Conservation (phyloP, 2,888 invertebrate species). For the Malacosoma neustria region DNA sequence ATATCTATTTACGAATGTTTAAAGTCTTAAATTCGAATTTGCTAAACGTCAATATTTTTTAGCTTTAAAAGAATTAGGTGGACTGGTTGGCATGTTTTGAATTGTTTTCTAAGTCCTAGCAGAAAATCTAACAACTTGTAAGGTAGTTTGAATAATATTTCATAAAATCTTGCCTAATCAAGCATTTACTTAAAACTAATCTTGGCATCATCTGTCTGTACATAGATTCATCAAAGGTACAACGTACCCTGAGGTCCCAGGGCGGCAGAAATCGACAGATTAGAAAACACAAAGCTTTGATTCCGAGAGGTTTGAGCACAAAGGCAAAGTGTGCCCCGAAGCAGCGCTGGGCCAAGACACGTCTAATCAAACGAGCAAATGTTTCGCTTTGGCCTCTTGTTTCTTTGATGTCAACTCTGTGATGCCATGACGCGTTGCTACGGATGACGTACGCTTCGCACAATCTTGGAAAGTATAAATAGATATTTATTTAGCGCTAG, state of each 20-base stretch:
- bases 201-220: no score
- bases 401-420: conserved; percentile 54
- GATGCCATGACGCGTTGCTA: conserved; percentile 54
- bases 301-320: conserved; percentile 31
- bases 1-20: no score
- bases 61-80: no score
- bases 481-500: no score
- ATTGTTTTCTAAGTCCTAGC: no score
- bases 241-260: conserved; percentile 22
- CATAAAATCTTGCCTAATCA: no score
- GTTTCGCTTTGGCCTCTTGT: conserved; percentile 63
- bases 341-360: conserved; percentile 46
- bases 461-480: conserved; percentile 1
- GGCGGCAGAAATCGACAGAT: conserved; percentile 50
- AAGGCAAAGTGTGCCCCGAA: conserved; percentile 60
- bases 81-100: no score
- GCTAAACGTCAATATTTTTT: no score
- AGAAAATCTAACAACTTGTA: no score
- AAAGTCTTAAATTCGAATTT: no score
- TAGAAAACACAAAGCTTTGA: conserved; percentile 41
- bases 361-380: conserved; percentile 67
- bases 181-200: no score
- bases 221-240: conserved; percentile 22
- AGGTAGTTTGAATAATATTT: no score
- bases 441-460: conserved; percentile 26